phyloP scores from a whole-genome alignment of 2,113 vertebrate genomes.

The Melanerpes formicivorus region DNA sequence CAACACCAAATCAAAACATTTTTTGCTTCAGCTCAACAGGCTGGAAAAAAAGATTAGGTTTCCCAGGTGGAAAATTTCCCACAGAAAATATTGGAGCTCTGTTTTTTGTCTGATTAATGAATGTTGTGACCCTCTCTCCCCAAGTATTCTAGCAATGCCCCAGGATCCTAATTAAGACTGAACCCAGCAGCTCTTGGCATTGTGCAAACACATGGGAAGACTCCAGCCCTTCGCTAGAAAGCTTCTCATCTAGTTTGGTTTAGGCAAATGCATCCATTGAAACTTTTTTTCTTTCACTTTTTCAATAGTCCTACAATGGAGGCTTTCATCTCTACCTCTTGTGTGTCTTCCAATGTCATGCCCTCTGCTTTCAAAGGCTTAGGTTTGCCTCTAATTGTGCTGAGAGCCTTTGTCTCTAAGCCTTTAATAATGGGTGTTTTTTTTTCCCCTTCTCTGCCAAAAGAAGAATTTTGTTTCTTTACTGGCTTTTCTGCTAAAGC shows the following conservation, averaged over 20 bases:
- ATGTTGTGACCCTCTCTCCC: neutral
- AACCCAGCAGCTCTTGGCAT: neutral
- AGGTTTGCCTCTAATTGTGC: slow-evolving; percentile 66
- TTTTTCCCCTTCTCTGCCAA: slow-evolving; percentile 17
- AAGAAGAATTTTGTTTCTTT: slow-evolving; percentile 62
- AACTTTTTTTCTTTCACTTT: neutral
- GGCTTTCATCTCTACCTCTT: slow-evolving; percentile 63
- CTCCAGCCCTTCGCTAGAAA: slow-evolving; percentile 28
- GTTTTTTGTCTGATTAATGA: slow-evolving; percentile 9
- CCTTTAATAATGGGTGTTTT: slow-evolving; percentile 62
- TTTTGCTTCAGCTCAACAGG: neutral
- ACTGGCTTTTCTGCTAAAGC: slow-evolving; percentile 57
- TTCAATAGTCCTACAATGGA: slow-evolving; percentile 45
- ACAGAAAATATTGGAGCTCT: neutral
- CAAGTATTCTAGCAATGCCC: slow-evolving; percentile 28
- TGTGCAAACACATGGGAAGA: slow-evolving; percentile 53
- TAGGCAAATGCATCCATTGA: slow-evolving; percentile 61
- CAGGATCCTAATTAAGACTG: slow-evolving; percentile 43
- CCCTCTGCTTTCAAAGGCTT: slow-evolving; percentile 69
- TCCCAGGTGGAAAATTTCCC: slow-evolving; percentile 45
- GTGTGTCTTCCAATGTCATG: slow-evolving; percentile 59
- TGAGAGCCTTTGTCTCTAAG: slow-evolving; percentile 64
- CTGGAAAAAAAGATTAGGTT: neutral
- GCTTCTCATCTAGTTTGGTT: slow-evolving; percentile 49
- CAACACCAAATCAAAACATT: neutral